Conservation (phyloP, 2,113 vertebrate genomes). For the Catagonus wagneri region DNA sequence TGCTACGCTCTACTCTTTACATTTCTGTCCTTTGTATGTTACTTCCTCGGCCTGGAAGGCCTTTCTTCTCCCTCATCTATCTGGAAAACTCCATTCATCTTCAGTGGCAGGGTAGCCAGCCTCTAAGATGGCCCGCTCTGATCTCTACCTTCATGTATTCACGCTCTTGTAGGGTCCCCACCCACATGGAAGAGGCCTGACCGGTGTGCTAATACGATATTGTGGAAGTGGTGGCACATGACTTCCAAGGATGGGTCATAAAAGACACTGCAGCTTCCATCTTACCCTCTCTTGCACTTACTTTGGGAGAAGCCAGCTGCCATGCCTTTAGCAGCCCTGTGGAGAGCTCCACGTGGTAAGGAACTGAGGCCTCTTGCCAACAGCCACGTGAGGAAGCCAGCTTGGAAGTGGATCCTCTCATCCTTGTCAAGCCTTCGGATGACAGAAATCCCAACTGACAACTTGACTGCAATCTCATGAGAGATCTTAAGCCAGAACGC, state of each 20-base stretch:
- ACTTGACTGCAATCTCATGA: not conserved
- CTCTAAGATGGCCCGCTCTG: not conserved
- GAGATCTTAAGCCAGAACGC: not conserved
- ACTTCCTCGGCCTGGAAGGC: not conserved
- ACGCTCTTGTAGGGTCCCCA: not conserved
- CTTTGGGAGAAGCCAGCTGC: not conserved
- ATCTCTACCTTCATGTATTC: not conserved
- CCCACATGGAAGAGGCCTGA: not conserved
- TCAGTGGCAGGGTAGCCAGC: not conserved
- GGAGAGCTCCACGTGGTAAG: not conserved
- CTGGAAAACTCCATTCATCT: not conserved
- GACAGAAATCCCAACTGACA: not conserved
- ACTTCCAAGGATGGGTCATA: not conserved
- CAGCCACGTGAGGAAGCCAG: not conserved
- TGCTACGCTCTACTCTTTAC: not conserved
- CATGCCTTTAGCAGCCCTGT: not conserved
- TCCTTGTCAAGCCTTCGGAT: not conserved
- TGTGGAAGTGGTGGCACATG: not conserved
- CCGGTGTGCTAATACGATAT: too few species aligned
- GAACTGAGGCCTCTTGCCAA: not conserved
- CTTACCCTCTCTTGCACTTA: not conserved
- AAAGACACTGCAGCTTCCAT: not conserved
- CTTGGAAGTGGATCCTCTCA: not conserved
- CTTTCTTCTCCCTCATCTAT: not conserved
- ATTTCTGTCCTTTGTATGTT: not conserved